A percentile compares a stretch with the other conserved stretches of the same genome.
phyloP scores from a whole-genome alignment of 2,797 vertebrate genomes.

The Gambusia yucatana region DNA sequence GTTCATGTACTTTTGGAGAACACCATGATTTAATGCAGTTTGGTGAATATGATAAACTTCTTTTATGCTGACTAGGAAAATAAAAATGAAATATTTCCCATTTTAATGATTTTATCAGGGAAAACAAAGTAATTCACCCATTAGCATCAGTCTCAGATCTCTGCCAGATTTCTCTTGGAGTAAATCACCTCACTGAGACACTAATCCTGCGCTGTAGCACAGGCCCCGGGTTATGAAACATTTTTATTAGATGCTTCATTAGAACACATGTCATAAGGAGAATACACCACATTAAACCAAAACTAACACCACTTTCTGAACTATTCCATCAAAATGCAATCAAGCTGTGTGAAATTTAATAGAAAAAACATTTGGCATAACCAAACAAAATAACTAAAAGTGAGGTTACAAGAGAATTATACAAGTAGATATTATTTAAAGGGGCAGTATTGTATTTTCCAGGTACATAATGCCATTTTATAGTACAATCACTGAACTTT shows the following conservation, averaged over 20 bases:
- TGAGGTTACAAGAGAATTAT: background rate
- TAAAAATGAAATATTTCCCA: background rate
- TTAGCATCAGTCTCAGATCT: background rate
- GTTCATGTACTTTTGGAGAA: background rate
- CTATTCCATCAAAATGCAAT: background rate
- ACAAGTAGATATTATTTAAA: background rate
- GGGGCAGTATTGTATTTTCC: too few relatives aligned
- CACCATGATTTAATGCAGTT: background rate
- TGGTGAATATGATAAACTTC: background rate
- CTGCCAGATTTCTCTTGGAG: slow-evolving; percentile 1
- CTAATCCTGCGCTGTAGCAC: background rate
- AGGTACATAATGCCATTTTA: too few relatives aligned
- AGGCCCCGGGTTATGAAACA: background rate
- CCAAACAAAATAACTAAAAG: background rate
- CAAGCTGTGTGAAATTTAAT: background rate
- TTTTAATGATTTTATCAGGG: background rate
- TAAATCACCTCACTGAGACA: slow-evolving; percentile 1
- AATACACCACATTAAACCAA: background rate
- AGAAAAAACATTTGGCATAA: background rate
- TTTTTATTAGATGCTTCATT: background rate
- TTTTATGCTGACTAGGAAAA: slow-evolving; percentile 1
- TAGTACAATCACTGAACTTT: too few relatives aligned
- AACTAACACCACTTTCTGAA: background rate
- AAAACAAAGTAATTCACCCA: background rate
- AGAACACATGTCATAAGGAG: background rate